These are phyloP conservation scores for Drosophila kurseongensis DNA, from an alignment of 1,140 invertebrate species.

Conservation along the genomic window DNA sequence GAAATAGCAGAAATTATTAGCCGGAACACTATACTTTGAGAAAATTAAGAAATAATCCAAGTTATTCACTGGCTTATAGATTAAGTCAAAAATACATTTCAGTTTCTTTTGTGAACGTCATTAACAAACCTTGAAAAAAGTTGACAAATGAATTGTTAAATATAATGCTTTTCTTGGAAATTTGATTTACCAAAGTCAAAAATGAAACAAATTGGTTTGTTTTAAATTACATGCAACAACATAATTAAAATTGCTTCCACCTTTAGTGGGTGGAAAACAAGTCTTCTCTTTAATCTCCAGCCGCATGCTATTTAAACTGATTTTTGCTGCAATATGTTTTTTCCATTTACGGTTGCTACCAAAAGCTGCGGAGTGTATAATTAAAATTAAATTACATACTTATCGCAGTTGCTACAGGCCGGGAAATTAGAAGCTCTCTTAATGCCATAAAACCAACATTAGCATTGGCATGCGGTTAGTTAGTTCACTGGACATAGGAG, in stretches of 20 bases:
- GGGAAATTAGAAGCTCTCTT: slow-evolving; percentile 4
- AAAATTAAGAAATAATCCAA: too few species aligned
- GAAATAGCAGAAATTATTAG: too few species aligned
- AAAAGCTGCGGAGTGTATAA: slow-evolving; percentile 4
- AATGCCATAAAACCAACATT: slow-evolving; percentile 29
- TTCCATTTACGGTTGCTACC: slow-evolving; percentile 4
- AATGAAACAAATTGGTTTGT: too few species aligned
- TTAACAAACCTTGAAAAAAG: too few species aligned
- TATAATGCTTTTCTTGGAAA: too few species aligned
- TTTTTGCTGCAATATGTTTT: background rate
- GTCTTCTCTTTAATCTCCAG: slow-evolving; percentile 6
- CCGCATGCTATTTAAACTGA: background rate
- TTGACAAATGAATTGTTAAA: too few species aligned
- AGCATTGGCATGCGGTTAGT: slow-evolving; percentile 59
- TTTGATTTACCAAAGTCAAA: too few species aligned
- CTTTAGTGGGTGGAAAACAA: slow-evolving; percentile 4
- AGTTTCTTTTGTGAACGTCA: too few species aligned
- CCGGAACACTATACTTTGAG: too few species aligned
- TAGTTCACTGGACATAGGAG: slow-evolving; percentile 30
- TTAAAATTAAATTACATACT: slow-evolving; percentile 16
- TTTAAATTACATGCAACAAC: too few species aligned
- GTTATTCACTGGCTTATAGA: too few species aligned
- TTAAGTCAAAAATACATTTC: too few species aligned
- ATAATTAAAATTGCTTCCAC: slow-evolving; percentile 1
- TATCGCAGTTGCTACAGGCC: background rate